Conservation (phyloP, 1,140 invertebrate species). For the Penaeus chinensis region DNA sequence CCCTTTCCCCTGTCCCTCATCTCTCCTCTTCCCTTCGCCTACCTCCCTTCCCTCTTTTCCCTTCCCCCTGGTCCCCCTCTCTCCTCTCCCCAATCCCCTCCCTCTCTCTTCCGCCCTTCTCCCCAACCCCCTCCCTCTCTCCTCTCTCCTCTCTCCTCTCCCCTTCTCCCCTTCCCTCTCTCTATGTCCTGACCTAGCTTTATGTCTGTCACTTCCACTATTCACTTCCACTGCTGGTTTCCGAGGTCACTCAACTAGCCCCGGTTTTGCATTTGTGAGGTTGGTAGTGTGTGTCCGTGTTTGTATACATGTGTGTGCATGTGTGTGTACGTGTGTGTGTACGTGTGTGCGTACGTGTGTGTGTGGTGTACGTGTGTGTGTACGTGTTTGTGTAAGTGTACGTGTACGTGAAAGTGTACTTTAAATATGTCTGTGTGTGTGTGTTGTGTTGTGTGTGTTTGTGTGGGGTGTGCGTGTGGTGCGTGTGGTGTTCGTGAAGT, state of each 20-base stretch:
- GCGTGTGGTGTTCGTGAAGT: no score
- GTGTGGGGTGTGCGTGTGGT: no score
- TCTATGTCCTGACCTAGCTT: background rate
- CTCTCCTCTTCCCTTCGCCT: background rate
- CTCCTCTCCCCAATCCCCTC: background rate
- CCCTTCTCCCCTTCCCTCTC: background rate
- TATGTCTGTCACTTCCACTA: conserved; percentile 3
- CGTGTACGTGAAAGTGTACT: background rate
- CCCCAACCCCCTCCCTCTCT: background rate
- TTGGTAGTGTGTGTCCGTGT: conserved; percentile 25
- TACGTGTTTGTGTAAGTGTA: background rate
- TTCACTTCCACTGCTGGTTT: no score
- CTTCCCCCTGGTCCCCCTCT: conserved; percentile 10
- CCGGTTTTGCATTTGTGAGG: background rate
- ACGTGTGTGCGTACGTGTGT: background rate
- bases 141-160: background rate
- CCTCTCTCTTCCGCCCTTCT: background rate
- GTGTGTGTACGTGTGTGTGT: background rate
- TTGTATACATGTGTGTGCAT: background rate
- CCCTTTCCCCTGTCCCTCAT: background rate
- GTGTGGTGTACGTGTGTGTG: conserved; percentile 3
- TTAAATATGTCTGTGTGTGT: background rate
- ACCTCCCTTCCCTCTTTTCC: background rate
- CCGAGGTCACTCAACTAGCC: background rate
- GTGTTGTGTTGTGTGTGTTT: background rate